Conservation (phyloP, 2,888 invertebrate genomes). For the Nymphalis polychloros region DNA sequence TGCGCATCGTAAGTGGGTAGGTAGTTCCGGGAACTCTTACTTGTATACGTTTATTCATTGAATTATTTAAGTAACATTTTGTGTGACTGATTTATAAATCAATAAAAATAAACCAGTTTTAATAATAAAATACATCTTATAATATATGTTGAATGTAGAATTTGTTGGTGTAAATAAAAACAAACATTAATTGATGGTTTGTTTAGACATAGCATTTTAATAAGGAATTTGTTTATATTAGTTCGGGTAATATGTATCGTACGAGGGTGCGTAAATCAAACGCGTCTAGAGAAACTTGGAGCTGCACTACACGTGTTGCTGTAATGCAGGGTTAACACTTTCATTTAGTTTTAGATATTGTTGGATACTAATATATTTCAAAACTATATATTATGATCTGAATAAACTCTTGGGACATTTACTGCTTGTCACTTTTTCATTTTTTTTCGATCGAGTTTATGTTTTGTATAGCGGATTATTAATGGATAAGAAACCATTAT, state of each 20-base stretch:
- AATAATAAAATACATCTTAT: neutral
- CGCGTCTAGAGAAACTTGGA: conserved; percentile 51
- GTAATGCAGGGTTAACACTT: conserved; percentile 26
- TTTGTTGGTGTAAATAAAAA: conserved; percentile 18
- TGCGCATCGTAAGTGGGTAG: conserved; percentile 32
- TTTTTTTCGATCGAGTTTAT: too few relatives aligned
- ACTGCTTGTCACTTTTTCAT: too few relatives aligned
- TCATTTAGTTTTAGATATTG: neutral
- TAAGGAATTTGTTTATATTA: conserved; percentile 49
- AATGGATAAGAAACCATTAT: too few relatives aligned
- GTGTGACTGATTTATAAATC: neutral
- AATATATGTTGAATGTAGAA: neutral
- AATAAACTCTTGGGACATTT: too few relatives aligned
- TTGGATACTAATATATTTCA: too few relatives aligned
- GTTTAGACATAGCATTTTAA: conserved; percentile 42
- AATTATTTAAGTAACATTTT: conserved; percentile 18
- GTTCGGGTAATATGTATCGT: conserved; percentile 49
- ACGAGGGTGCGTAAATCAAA: conserved; percentile 70
- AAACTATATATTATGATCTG: too few relatives aligned
- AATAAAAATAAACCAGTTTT: too few relatives aligned
- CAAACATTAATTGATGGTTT: conserved; percentile 33
- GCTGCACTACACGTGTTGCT: conserved; percentile 60
- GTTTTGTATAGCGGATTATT: too few relatives aligned
- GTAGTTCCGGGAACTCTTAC: conserved; percentile 28
- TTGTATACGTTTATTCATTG: conserved; percentile 18